Base-by-base conservation (phyloP, 2,888 invertebrate genomes). In the Rotaria magnacalcarata region DNA sequence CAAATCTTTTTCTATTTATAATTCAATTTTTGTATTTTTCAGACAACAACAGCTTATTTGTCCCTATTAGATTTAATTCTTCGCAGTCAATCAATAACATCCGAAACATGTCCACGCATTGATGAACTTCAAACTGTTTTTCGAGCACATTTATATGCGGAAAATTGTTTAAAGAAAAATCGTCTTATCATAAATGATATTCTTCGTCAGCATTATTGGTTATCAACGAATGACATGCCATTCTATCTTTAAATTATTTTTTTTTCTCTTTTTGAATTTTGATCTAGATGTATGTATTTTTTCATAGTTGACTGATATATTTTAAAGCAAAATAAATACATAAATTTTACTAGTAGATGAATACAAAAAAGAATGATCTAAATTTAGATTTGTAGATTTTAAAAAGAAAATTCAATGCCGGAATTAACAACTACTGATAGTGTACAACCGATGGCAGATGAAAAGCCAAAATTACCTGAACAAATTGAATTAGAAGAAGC, bases 141-240 rank as follows among this genome's bases (percentile, higher is more conserved):
- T 47, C 43, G 43, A 19, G 24, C 80, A 24, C 47, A 80, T 80
- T 24, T 80, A 80, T 47, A 80, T 43, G 43, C 80, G 8, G 80
- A 80, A 47, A 80, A 80, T 47, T 80, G 80, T 47, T 47, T 80
- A n/a, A 24, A 80, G 47, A 7, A 47, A 7, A 80, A 80, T 47
- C 80, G 47, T 47, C 16, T 80, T n/a, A 43, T 80, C n/a, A 80
- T 80, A 10, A 47, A 80, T 8, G 80, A 80, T 14, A 80, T 80
- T n/a, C 43, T 43, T 47, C 80, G 80, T n/a, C 80, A 80, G 24
- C 43, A 80, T 47, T 24, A 14, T 47, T 80, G 80, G 80, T 14
- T 80, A 47, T 41, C 80, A 21, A 80, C 47, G 8, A 80, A 47
- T 80, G 80, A 80, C 80, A 80, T 67, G 67, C 67, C 67, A 67